These are phyloP conservation scores for Melieria omissa DNA, from an alignment of 2,888 invertebrate species.

Conservation along the genomic window DNA sequence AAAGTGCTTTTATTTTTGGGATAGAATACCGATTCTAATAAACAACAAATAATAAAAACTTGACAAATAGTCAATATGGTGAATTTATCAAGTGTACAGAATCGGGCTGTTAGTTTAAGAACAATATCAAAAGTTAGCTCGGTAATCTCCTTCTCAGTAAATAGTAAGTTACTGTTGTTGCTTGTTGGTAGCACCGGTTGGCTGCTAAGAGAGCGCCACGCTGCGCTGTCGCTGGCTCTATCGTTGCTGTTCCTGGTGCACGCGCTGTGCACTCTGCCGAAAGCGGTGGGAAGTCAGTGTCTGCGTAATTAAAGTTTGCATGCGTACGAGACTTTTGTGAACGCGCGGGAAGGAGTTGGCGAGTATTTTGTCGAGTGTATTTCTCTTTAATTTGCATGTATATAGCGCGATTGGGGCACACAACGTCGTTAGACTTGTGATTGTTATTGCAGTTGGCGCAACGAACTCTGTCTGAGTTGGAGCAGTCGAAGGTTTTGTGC, in stretches of 20 bases:
- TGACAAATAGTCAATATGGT: too few species aligned
- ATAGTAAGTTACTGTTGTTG: background rate
- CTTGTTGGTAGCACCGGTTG: background rate
- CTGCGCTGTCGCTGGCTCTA: background rate
- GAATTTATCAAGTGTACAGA: too few species aligned
- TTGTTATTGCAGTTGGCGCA: conserved; percentile 38
- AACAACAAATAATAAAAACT: too few species aligned
- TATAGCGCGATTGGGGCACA: conserved; percentile 25
- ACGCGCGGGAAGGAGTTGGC: background rate
- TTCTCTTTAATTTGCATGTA: conserved; percentile 32
- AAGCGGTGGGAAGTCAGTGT: conserved; percentile 5
- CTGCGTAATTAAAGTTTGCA: background rate
- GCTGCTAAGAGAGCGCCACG: background rate
- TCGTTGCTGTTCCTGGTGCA: background rate
- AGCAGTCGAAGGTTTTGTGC: conserved; percentile 10
- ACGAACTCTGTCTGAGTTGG: background rate
- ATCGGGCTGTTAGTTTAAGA: background rate
- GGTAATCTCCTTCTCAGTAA: background rate
- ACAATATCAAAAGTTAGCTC: too few species aligned
- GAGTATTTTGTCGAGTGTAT: conserved; percentile 7
- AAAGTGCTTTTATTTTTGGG: too few species aligned
- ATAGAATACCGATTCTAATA: too few species aligned
- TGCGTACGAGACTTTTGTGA: background rate
- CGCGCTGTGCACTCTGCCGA: background rate
- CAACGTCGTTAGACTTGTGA: conserved; percentile 34